Evolutionary conservation across 2,113 vertebrate species (phyloP).

Genomic region (Tenebrosternarchus preto): DNA sequence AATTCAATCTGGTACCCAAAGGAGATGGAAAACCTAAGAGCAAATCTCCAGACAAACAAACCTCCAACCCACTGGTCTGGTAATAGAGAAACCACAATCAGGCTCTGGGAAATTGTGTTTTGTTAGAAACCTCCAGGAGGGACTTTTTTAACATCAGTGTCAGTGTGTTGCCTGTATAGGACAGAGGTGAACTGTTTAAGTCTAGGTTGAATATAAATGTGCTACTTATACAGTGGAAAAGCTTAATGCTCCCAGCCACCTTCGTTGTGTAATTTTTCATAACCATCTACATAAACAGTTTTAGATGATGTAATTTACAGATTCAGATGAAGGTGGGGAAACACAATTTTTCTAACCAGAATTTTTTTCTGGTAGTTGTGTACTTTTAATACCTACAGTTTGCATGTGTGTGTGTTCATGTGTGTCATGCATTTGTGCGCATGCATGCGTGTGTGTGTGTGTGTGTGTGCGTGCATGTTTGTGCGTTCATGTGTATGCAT

Average conservation of each 20-base stretch:
- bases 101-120: constrained; percentile 36
- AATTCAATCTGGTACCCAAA: constrained; percentile 79
- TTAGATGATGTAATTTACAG: not conserved
- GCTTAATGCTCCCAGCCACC: not conserved
- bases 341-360: no score
- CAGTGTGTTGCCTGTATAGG: not conserved
- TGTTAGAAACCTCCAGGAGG: constrained; percentile 25
- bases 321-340: no score
- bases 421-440: no score
- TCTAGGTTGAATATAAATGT: not conserved
- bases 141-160: constrained; percentile 30
- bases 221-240: not conserved
- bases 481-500: no score
- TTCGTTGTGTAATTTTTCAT: not conserved
- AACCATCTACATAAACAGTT: constrained; percentile 1
- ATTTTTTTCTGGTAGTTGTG: no score
- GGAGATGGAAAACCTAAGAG: constrained; percentile 76
- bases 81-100: constrained; percentile 79
- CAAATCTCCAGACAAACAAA: constrained; percentile 75
- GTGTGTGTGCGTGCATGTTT: no score
- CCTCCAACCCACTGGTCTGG: constrained; percentile 68
- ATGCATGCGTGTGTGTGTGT: no score
- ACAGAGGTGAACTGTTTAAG: not conserved
- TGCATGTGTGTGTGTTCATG: no score
- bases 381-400: no score